phyloP scores from a whole-genome alignment of 2,888 invertebrate genomes.

The Xestobium rufovillosum region DNA sequence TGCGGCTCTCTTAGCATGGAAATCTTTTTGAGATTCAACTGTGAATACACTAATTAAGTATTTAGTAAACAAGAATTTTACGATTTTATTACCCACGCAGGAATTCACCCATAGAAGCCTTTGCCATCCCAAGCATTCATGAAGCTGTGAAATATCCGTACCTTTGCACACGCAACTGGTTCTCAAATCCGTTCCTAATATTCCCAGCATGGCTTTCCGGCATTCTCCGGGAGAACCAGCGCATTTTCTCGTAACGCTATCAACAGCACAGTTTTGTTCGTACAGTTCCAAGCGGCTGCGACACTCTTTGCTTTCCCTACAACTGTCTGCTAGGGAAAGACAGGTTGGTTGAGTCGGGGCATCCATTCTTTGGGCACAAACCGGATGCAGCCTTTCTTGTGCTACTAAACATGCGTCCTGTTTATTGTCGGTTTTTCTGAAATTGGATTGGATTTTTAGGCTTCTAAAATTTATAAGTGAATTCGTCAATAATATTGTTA shows the following conservation, averaged over 20 bases:
- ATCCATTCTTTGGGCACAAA: conserved; percentile 70
- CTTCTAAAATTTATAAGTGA: too few species aligned
- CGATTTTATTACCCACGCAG: conserved; percentile 68
- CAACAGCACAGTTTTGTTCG: conserved; percentile 87
- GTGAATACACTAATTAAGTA: conserved; percentile 33
- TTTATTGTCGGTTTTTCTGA: conserved; percentile 78
- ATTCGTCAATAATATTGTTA: too few species aligned
- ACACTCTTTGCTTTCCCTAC: conserved; percentile 76
- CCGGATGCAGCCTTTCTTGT: conserved; percentile 82
- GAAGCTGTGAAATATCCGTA: conserved; percentile 74
- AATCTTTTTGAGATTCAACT: conserved; percentile 88
- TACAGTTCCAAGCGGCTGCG: conserved; percentile 73
- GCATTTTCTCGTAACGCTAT: conserved; percentile 82
- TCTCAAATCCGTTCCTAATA: conserved; percentile 81
- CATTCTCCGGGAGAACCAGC: conserved; percentile 81
- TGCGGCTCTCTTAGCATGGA: conserved; percentile 57
- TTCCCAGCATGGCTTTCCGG: conserved; percentile 76
- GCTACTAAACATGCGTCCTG: conserved; percentile 83
- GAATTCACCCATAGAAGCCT: conserved; percentile 85
- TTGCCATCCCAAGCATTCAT: conserved; percentile 87
- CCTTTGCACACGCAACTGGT: conserved; percentile 85
- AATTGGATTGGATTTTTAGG: too few species aligned
- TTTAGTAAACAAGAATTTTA: conserved; percentile 5
- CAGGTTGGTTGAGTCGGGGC: conserved; percentile 72
- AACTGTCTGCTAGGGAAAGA: conserved; percentile 74